Base-by-base conservation (phyloP, 2,888 invertebrate genomes). In the Alviniconcha strummeri region DNA sequence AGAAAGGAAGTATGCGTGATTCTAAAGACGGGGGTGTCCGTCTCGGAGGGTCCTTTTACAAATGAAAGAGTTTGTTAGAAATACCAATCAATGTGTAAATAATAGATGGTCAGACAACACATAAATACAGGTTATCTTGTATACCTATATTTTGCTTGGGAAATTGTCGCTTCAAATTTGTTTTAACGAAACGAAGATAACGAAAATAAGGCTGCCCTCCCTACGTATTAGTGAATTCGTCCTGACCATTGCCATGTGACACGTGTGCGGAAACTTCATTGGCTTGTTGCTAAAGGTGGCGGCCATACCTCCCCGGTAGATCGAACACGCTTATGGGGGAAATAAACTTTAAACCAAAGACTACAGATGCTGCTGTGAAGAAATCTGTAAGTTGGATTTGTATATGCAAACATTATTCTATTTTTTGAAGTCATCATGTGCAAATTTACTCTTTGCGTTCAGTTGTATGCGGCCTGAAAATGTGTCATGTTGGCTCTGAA, bases 221-320 rank as follows among this genome's bases (percentile, higher is more conserved):
- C 85, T 56, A 9, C 11, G 0, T 17, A 80, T 80, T 56, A 86
- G 85, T 85, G 84, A 80, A 80, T 79, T 55, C 19, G 64, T 56
- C 84, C 64, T 54, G 15, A 36, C 71, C 67, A 57, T 81, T 55
- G 84, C 86, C 89, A 89, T 85, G 90, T 90, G 86, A 86, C 78
- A 80, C 64, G 64, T 82, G 75, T 72, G n/a, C 77, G 67, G 4
- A 36, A 19, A 83, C 84, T 84, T 87, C 87, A 91, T 91, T 91
- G 91, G 91, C 80, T 72, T 36, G 74, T 52, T 84, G 80, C 79
- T 84, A 83, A 83, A 77, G 72, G 83, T 81, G 82, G 86, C 84
- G 82, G 86, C 86, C 85, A 83, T 84, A 84, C 84, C 76, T 82
- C 60, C 82, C 36, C 69, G 77, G 64, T 77, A 77, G 75, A 67